A percentile compares a stretch with the other conserved stretches of the same genome.
These are phyloP conservation scores for Ylistrum balloti DNA, from an alignment of 1,140 invertebrate species.

Conservation along the genomic window DNA sequence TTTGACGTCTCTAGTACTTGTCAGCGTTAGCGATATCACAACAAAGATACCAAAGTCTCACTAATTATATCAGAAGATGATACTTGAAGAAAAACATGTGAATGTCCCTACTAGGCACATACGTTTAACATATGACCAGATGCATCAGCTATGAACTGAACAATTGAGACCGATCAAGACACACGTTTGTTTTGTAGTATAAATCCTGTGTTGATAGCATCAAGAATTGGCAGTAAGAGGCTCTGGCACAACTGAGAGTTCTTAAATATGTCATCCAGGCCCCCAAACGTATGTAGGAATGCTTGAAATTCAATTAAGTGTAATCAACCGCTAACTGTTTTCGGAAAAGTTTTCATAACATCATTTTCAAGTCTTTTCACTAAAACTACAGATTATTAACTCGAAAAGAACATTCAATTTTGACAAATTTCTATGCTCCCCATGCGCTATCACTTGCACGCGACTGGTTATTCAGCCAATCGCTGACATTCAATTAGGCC, in stretches of 20 bases:
- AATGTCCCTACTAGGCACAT: not conserved
- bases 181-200: not conserved
- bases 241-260: not conserved
- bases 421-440: constrained; percentile 9
- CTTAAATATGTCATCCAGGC: not conserved
- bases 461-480: constrained; percentile 31
- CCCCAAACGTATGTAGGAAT: constrained; percentile 5
- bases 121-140: not conserved
- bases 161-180: not conserved
- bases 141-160: not conserved
- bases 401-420: not conserved
- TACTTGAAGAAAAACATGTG: not conserved
- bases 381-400: not conserved
- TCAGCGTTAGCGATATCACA: not conserved
- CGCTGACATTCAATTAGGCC: constrained; percentile 32
- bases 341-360: constrained; percentile 21
- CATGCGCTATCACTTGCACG: constrained; percentile 36
- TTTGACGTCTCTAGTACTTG: not conserved
- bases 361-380: constrained; percentile 10
- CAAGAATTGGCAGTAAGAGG: not conserved
- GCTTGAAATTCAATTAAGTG: constrained; percentile 7
- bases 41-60: not conserved
- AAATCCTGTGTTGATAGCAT: not conserved
- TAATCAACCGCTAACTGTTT: constrained; percentile 28
- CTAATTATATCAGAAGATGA: not conserved